phyloP scores from a whole-genome alignment of 64 coral and sea anemone species.

The Montipora efflorescens region DNA sequence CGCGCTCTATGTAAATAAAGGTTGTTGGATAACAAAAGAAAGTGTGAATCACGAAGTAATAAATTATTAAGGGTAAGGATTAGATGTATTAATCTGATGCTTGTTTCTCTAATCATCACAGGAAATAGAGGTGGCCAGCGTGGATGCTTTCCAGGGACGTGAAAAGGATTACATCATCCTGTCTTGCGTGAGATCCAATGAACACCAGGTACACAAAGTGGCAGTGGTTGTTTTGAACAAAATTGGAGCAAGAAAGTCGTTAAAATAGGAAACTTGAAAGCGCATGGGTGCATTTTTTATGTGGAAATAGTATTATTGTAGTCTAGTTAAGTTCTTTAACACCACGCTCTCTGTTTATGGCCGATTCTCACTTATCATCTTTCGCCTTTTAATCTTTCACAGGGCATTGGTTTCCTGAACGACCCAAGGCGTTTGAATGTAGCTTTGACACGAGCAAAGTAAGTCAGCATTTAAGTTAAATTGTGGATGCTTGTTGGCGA shows the following conservation, averaged over 20 bases:
- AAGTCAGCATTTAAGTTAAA: conserved; percentile 9
- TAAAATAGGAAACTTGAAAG: too few species aligned
- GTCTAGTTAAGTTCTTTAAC: too few species aligned
- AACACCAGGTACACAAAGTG: conserved; percentile 83
- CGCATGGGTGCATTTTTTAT: too few species aligned
- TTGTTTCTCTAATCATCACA: neutral
- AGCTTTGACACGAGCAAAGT: conserved; percentile 97
- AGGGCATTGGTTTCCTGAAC: conserved; percentile 99
- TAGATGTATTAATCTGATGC: too few species aligned
- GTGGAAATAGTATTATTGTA: too few species aligned
- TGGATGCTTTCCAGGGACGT: conserved; percentile 98
- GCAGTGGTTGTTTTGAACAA: neutral
- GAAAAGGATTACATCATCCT: conserved; percentile 99
- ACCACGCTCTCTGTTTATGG: too few species aligned
- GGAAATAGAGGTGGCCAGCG: conserved; percentile 99
- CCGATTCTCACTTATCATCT: too few species aligned
- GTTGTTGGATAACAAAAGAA: too few species aligned
- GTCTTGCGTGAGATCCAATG: conserved; percentile 98
- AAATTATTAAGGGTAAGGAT: too few species aligned
- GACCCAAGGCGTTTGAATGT: conserved; percentile 98
- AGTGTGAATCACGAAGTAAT: too few species aligned
- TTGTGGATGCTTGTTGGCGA: neutral
- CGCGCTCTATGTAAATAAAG: too few species aligned
- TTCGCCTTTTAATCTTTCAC: neutral
- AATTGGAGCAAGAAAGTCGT: neutral